Conservation (phyloP, 2,797 vertebrate genomes). For the Sphaeramia orbicularis region DNA sequence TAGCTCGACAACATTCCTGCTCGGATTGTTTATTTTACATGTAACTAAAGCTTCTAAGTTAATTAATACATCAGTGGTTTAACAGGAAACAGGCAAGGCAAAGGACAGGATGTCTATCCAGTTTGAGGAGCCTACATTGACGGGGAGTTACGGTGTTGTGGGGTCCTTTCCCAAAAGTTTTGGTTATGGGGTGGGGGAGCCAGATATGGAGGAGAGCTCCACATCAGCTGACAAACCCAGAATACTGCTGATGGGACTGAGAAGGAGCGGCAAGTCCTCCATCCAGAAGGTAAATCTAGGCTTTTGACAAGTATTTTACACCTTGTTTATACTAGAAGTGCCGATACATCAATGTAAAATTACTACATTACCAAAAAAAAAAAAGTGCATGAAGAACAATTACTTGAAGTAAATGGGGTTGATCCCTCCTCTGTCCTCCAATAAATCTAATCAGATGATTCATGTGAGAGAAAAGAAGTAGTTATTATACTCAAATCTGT, state of each 20-base stretch:
- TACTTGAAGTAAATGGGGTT: too few species aligned
- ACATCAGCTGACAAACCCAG: slow-evolving; percentile 87
- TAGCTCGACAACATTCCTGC: slow-evolving; percentile 48
- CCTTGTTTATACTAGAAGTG: background rate
- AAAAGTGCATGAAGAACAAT: too few species aligned
- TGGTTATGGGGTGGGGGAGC: slow-evolving; percentile 90
- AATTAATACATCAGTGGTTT: background rate
- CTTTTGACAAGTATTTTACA: too few species aligned
- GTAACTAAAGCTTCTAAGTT: background rate
- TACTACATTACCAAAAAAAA: too few species aligned
- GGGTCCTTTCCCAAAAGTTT: slow-evolving; percentile 93
- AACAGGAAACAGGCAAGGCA: background rate
- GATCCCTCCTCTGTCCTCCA: too few species aligned
- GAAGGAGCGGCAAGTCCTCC: slow-evolving; percentile 94
- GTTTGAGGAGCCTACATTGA: slow-evolving; percentile 80
- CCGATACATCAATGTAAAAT: too few species aligned
- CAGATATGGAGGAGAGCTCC: slow-evolving; percentile 85
- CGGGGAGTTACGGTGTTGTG: slow-evolving; percentile 85
- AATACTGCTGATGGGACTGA: slow-evolving; percentile 93
- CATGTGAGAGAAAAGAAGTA: too few species aligned
- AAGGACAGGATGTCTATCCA: slow-evolving; percentile 83
- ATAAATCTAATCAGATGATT: too few species aligned
- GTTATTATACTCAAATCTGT: too few species aligned
- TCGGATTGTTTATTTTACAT: slow-evolving; percentile 8
- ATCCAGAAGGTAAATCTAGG: slow-evolving; percentile 91